phyloP scores from a whole-genome alignment of 2,797 vertebrate genomes.

The Pogoniulus pusillus region DNA sequence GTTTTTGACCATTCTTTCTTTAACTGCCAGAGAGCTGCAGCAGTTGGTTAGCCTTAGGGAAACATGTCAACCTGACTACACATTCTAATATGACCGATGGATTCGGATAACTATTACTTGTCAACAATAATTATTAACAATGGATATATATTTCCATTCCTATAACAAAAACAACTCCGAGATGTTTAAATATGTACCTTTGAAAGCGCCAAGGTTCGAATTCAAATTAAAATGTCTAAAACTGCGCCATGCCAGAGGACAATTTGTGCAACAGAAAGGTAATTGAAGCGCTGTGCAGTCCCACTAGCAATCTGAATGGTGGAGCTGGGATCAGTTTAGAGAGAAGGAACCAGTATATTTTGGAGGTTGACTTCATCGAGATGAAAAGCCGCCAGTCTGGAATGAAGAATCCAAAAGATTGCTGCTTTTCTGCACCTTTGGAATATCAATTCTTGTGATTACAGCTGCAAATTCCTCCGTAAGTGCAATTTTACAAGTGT shows the following conservation, averaged over 20 bases:
- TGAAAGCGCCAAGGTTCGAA: conserved; percentile 66
- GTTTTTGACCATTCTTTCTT: conserved; percentile 68
- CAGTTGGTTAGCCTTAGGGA: conserved; percentile 66
- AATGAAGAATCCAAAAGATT: conserved; percentile 5
- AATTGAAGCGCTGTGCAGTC: conserved; percentile 64
- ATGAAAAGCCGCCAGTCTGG: conserved; percentile 52
- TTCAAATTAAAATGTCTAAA: conserved; percentile 73
- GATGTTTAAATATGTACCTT: conserved; percentile 76
- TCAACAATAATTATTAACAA: conserved; percentile 79
- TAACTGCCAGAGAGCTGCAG: conserved; percentile 55
- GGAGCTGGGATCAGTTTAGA: conserved; percentile 43
- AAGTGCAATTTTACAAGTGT: conserved; percentile 65
- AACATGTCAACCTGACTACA: conserved; percentile 68
- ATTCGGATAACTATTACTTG: conserved; percentile 76
- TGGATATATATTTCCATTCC: conserved; percentile 81
- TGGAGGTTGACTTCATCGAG: conserved; percentile 52
- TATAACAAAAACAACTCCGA: conserved; percentile 77
- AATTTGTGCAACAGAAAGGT: conserved; percentile 68
- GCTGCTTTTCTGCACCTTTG: conserved; percentile 53
- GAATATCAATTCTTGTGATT: conserved; percentile 27
- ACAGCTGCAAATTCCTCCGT: conserved; percentile 55
- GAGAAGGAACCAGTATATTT: conserved; percentile 42
- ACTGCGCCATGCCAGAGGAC: conserved; percentile 70
- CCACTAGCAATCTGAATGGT: conserved; percentile 53
- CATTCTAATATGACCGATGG: conserved; percentile 74